Evolutionary conservation across 92 coral and sea anemone genomes (phyloP), one percentile per base, ranked within the genome.

Genomic region (Parazoanthus atlanticus): DNA sequence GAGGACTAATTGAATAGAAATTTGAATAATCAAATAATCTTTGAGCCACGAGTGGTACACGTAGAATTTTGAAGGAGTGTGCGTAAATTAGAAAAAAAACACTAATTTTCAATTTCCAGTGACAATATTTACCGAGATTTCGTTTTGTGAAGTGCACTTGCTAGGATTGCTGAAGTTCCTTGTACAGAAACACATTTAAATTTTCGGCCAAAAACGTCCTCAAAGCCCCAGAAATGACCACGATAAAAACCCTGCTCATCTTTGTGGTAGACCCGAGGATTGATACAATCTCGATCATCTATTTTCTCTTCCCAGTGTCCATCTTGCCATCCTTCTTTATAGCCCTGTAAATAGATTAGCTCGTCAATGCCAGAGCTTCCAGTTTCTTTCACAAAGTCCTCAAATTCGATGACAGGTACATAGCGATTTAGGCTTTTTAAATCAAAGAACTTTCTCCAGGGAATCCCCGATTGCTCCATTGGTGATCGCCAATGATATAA

Each of bases 221-320:
- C 82, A 90, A 89, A 89, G 49, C 91, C 98, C 99, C 99, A 95
- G 79, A 97, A 97, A 85, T 94, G 91, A 8, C 99, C 99, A 10
- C 96, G 96, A 82, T 91, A 97, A 11, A 89, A 72, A 8, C 96
- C 98, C 56, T 91, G 79, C 5, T 91, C 95, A 32, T 89, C 93
- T 77, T 94, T 91, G 81, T 89, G 89, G 81, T 97, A 97, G 15
- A 89, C 90, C 6, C 96, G 99, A 6, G 89, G 89, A 33, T 95
- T 94, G 6, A 95, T 89, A 74, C 99, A 97, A 25, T 95, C 96
- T 54, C 99, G 89, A 61, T 95, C 99, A 87, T 97, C 98, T 17
- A 95, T 89, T 79, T 97, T 97, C 78, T 97, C 99, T 80, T 97
- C 99, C 98, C 98, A 97, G 0, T 96, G 88, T 7, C 99, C 99